These are phyloP conservation scores for Loris lydekkerianus DNA, from an alignment of 2,797 vertebrate genomes.

Conservation along the genomic window DNA sequence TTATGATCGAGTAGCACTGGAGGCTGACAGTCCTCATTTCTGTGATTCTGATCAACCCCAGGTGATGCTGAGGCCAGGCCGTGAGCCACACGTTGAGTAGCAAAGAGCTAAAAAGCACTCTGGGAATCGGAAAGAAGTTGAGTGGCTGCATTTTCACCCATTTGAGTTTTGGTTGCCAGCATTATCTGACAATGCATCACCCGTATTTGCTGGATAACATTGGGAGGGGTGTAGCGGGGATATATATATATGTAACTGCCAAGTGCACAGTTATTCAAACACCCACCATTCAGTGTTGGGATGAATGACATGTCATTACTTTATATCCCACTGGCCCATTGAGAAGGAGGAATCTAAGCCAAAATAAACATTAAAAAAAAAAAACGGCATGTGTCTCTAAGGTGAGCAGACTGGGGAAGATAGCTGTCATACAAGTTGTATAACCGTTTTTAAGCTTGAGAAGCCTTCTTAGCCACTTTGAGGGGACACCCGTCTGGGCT, in stretches of 20 bases:
- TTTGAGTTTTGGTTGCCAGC: conserved; percentile 27
- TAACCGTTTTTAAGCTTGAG: not conserved
- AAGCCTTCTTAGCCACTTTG: not conserved
- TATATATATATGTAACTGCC: not conserved
- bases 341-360: not conserved
- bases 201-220: not conserved
- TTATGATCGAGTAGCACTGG: not conserved
- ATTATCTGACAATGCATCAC: not conserved
- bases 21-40: not conserved
- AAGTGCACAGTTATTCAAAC: conserved; percentile 6
- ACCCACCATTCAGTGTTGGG: not conserved
- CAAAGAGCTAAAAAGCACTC: not conserved
- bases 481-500: conserved; percentile 33
- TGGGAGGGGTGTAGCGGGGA: not conserved
- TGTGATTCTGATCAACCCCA: conserved; percentile 13
- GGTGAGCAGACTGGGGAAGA: not conserved
- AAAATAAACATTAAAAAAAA: not conserved
- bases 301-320: not conserved
- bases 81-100: not conserved
- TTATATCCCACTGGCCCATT: not conserved
- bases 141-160: not conserved
- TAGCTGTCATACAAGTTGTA: not conserved
- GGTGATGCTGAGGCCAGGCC: not conserved
- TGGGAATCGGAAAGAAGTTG: not conserved
- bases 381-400: not conserved